A percentile compares a stretch with the other conserved stretches of the same genome.
These are phyloP conservation scores for Apodemia duryi DNA, from an alignment of 2,888 invertebrate genomes.

Conservation along the genomic window DNA sequence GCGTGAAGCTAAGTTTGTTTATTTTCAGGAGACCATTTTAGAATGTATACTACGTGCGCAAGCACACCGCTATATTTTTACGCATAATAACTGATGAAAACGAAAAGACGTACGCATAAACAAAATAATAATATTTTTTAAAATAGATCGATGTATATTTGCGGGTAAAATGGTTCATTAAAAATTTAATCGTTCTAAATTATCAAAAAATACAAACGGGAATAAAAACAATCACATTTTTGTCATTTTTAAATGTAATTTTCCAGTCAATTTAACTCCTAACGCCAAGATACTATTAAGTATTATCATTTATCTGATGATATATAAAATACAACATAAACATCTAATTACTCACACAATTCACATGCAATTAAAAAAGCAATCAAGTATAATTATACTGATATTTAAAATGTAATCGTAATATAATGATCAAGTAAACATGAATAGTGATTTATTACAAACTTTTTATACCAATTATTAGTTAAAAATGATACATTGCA, in stretches of 20 bases:
- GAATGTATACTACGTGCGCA: conserved; percentile 17
- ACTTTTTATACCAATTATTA: conserved; percentile 16
- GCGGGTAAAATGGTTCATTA: not conserved
- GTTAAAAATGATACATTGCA: conserved; percentile 16
- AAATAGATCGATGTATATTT: not conserved
- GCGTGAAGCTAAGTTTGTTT: conserved; percentile 56
- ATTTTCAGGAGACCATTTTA: conserved; percentile 38
- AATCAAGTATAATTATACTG: conserved; percentile 12
- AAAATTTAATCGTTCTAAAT: too few relatives aligned
- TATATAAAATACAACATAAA: not conserved
- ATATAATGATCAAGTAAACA: conserved; percentile 14
- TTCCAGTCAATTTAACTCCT: not conserved
- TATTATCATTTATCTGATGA: not conserved
- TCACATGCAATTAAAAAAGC: conserved; percentile 6
- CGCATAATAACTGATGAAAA: not conserved
- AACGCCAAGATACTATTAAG: not conserved
- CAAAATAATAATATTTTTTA: not conserved
- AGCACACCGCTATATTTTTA: not conserved
- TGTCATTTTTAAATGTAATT: not conserved
- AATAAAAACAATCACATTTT: not conserved
- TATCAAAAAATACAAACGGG: too few relatives aligned
- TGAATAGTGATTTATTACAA: conserved; percentile 15
- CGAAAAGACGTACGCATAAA: not conserved
- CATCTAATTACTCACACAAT: conserved; percentile 11
- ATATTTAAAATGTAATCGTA: conserved; percentile 14